Conservation (phyloP, 1,140 invertebrate genomes). For the Drosophila fuyamai region DNA sequence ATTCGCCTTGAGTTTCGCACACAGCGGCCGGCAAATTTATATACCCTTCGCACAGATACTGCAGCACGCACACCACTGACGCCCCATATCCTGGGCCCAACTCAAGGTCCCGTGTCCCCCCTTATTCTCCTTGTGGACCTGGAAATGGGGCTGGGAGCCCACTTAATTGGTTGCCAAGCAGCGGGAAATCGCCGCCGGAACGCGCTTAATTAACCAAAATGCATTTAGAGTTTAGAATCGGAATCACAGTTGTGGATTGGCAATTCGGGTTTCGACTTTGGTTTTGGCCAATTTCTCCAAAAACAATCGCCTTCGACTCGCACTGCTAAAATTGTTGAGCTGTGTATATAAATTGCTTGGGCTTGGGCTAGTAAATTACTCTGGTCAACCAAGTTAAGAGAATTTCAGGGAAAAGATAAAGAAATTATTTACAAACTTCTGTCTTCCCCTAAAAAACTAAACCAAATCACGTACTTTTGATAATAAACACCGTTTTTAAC, state of each 20-base stretch:
- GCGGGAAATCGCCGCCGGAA: constrained; percentile 78
- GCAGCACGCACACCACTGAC: constrained; percentile 26
- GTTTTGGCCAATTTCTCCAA: constrained; percentile 54
- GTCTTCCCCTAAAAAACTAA: too few relatives aligned
- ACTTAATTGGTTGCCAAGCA: constrained; percentile 80
- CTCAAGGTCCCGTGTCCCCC: constrained; percentile 7
- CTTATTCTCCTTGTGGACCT: constrained; percentile 7
- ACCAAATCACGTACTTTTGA: too few relatives aligned
- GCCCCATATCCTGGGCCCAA: constrained; percentile 64
- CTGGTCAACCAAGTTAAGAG: neutral
- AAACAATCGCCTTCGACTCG: constrained; percentile 37
- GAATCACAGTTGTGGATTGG: constrained; percentile 24
- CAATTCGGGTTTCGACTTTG: constrained; percentile 2
- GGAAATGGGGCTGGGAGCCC: constrained; percentile 52
- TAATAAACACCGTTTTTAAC: too few relatives aligned
- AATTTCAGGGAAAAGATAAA: neutral
- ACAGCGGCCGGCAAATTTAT: constrained; percentile 62
- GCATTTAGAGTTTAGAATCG: constrained; percentile 66
- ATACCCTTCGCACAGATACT: constrained; percentile 26
- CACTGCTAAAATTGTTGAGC: neutral
- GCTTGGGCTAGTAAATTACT: constrained; percentile 43
- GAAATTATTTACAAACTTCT: too few relatives aligned
- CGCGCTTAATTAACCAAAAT: constrained; percentile 81
- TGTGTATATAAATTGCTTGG: constrained; percentile 3
- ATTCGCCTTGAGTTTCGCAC: constrained; percentile 32